Evolutionary conservation across 2,888 invertebrate species (phyloP).

Genomic region (Rhopalosiphum nymphaeae): DNA sequence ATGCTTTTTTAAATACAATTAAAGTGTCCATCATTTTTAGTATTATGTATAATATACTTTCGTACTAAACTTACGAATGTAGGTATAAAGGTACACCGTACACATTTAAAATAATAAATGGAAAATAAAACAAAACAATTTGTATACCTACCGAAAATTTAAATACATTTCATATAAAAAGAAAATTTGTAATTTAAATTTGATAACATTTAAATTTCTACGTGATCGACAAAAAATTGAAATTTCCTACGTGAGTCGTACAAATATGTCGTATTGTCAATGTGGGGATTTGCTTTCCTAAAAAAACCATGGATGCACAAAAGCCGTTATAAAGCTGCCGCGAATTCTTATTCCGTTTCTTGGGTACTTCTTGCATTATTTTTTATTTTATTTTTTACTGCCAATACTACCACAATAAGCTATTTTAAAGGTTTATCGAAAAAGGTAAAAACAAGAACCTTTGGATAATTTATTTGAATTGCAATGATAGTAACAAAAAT

Average conservation of each 20-base stretch:
- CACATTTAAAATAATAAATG: neutral
- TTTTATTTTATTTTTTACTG: conserved; percentile 50
- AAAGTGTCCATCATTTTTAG: neutral
- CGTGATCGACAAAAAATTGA: neutral
- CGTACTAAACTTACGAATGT: neutral
- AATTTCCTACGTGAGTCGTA: conserved; percentile 2
- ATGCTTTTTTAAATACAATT: neutral
- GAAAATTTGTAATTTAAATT: neutral
- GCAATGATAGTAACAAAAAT: conserved; percentile 30
- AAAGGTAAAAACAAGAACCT: conserved; percentile 57
- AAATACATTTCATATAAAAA: neutral
- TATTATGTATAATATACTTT: neutral
- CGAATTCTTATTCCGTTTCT: conserved; percentile 53
- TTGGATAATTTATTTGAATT: conserved; percentile 59
- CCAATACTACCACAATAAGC: conserved; percentile 53
- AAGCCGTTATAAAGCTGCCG: conserved; percentile 55
- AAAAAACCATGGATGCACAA: conserved; percentile 30
- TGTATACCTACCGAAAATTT: neutral
- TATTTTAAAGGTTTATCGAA: conserved; percentile 60
- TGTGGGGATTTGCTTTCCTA: conserved; percentile 39
- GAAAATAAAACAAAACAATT: neutral
- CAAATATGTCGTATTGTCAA: conserved; percentile 41
- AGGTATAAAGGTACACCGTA: too few species aligned
- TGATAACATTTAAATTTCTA: neutral
- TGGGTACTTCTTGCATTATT: conserved; percentile 44